Conservation (phyloP, 2,888 invertebrate genomes). For the Sympetrum striolatum region DNA sequence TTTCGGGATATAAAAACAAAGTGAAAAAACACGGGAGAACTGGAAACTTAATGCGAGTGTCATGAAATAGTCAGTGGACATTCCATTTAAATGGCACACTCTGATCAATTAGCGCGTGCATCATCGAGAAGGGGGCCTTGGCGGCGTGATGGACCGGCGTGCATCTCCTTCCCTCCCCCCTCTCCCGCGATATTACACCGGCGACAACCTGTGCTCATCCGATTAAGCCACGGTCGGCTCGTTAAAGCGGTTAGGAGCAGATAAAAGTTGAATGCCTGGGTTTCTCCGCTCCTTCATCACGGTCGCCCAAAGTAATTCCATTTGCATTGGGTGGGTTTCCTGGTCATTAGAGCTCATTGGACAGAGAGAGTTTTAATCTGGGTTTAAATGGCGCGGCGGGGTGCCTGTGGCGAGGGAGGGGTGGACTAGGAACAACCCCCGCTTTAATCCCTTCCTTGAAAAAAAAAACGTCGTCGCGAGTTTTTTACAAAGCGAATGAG, state of each 20-base stretch:
- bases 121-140: not conserved
- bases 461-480: not conserved
- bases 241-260: not conserved
- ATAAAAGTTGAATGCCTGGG: slow-evolving; percentile 4
- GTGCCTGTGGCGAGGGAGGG: not conserved
- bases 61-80: not conserved
- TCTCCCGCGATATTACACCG: slow-evolving; percentile 16
- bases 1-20: not conserved
- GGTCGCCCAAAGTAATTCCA: not conserved
- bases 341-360: slow-evolving; percentile 2
- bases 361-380: not conserved
- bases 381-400: not conserved
- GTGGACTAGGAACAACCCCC: not conserved
- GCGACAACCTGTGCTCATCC: slow-evolving; percentile 22
- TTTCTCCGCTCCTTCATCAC: not conserved
- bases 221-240: slow-evolving; percentile 13
- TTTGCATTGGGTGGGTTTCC: not conserved
- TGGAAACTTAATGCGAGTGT: not conserved
- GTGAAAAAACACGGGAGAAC: no score
- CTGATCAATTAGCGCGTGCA: not conserved
- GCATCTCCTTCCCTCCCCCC: not conserved
- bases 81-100: not conserved
- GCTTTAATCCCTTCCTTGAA: not conserved
- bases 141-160: not conserved
- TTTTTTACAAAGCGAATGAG: not conserved